Base-by-base conservation (phyloP, 2,888 invertebrate species). In the Phanerotoma sp. region DNA sequence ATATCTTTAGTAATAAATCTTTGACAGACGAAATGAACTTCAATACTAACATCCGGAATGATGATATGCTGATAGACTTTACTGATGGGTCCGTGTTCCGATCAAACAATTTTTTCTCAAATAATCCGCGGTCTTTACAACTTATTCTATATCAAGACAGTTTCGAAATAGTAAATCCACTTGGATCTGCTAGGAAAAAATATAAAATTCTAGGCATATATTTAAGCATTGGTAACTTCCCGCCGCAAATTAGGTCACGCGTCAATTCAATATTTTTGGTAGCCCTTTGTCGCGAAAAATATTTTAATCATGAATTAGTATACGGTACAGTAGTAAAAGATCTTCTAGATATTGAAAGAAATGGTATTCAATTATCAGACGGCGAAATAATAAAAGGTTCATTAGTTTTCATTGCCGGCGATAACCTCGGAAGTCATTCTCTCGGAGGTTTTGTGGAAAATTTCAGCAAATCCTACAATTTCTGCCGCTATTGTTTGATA, bases 71-170 rank as follows among this genome's bases (percentile, higher is more conserved):
- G n/a, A n/a, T n/a, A n/a, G 69, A 69, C 42, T 64, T 64, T 20
- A 54, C 58, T 1, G 67, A 68, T 56, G 66, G 66, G 6, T 37
- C n/a, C 10, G 59, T 62, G 10, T 67, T 53, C 45, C 47, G 52
- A 45, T 41, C 58, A 7, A 64, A 61, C 45, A n/a, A 4, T 1
- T 11, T 66, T 64, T 56, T 63, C 67, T 28, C 41, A 49, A 30
- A 62, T n/a, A 63, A 64, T 51, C 57, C 60, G 6, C 46, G 62
- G 18, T 58, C 52, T 4, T 6, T 70, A 1, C 57, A 62, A 47
- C 30, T 61, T 15, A 63, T 60, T 2, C 35, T 60, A 21, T 66
- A 59, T 40, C 63, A 66, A 52, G 62, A 66, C 32, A 51, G 57
- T 20, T 63, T 66, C 49, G 63, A 65, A 37, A 40, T 63, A 1